Base-by-base conservation (phyloP, 2,797 vertebrate species). In the Crenichthys baileyi region DNA sequence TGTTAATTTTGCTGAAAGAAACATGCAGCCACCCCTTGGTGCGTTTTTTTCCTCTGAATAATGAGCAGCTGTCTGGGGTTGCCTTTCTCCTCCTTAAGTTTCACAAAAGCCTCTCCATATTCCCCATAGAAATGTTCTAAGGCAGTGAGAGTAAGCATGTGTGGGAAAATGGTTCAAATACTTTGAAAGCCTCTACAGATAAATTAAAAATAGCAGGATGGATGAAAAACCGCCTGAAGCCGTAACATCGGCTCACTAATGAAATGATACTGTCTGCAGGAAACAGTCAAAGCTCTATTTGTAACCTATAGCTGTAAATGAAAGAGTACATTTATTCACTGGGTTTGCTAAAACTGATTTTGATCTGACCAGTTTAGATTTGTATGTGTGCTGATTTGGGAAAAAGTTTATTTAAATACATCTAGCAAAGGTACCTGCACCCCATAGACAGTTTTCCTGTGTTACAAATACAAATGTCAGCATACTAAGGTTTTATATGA, bases 101-200 rank as follows among this genome's bases (percentile, higher is more conserved):
- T 70, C 46, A 76, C 72, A 72, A 55, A 79, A 71, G 61, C 77
- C 82, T 71, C 73, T 31, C 73, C 82, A 13, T 75, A 72, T 12
- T 63, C 46, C 15, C 44, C 46, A 29, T 67, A 3, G 31, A 13
- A 7, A 6, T n/a, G 48, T 78, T 75, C 44, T 41, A 72, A 76
- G 81, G 81, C 85, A 6, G 41, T 12, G 41, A 75, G 75, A 81
- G 60, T 76, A 72, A 84, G 83, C 78, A 76, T 5, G 76, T 8
- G 60, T 87, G 89, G 81, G 85, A 87, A 84, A 83, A 78, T 55
- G 20, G 29, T 44, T 72, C 4, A 7, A 75, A 81, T 31, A 76
- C 50, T 26, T 70, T 44, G 55, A 56, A 56, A n/a, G 61, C 36
- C 24, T 81, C 70, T 2, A 65, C 2, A 50, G 76, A 80, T 29